Conservation (phyloP, 2,888 invertebrate genomes). For the Yponomeuta plumbellus region DNA sequence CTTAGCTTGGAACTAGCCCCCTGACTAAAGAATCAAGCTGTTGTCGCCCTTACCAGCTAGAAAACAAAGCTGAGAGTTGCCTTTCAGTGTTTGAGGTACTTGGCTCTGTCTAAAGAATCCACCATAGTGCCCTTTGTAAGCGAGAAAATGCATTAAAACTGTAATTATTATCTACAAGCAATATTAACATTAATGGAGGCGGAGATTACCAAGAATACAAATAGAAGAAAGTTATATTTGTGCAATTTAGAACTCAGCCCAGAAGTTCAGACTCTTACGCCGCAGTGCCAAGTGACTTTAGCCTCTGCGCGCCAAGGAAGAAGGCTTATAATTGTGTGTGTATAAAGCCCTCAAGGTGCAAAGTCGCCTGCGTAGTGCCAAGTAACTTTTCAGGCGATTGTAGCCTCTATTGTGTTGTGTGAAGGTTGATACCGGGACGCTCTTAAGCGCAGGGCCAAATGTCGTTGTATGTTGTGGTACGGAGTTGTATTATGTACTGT, state of each 20-base stretch:
- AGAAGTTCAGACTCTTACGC: neutral
- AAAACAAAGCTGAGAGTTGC: neutral
- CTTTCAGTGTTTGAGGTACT: too few relatives aligned
- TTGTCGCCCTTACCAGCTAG: neutral
- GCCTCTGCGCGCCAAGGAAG: neutral
- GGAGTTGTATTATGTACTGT: neutral
- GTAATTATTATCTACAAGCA: too few relatives aligned
- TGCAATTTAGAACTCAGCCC: too few relatives aligned
- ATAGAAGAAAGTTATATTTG: too few relatives aligned
- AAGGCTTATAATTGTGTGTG: neutral
- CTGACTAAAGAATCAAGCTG: neutral
- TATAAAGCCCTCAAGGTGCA: too few relatives aligned
- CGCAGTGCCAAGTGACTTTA: neutral
- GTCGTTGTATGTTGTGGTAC: neutral
- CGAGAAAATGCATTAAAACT: too few relatives aligned
- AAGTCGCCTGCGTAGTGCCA: neutral
- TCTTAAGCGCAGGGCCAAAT: neutral
- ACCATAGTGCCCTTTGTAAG: too few relatives aligned
- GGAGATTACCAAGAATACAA: too few relatives aligned
- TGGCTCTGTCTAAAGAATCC: too few relatives aligned
- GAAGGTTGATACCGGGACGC: neutral
- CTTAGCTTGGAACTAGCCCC: neutral
- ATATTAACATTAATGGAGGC: too few relatives aligned
- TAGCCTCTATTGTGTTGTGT: neutral
- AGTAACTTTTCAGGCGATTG: neutral